Base-by-base conservation (phyloP, 2,888 invertebrate genomes). In the Caenorhabditis sp. region DNA sequence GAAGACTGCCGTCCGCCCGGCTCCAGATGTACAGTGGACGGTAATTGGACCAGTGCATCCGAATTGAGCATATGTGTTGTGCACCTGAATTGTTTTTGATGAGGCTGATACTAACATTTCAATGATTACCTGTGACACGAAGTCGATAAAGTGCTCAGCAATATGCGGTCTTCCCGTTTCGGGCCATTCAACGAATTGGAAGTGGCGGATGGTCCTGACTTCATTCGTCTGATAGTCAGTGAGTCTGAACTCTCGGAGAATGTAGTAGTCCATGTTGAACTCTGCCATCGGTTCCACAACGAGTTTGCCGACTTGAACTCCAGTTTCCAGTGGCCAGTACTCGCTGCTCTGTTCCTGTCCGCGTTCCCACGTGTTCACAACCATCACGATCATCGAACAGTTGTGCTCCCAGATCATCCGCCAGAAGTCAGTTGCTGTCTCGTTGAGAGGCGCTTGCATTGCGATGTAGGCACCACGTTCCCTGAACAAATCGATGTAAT, bases 321-420 rank as follows among this genome's bases (percentile, higher is more conserved):
- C 86, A 20, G 28, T 53, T 92, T 98, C 98, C 89, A 96, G 96
- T 0, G 99, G 99, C 99, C 99, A 99, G 93, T 99, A 99, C 92
- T 98, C 98, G 92, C 96, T 97, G 92, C 98, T 98, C 93, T 98
- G 98, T 93, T 99, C 99, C 96, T 97, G 92, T 62, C 76, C 74
- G 9, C 76, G 60, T 37, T 86, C 86, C 62, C 40, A 74, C 6
- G 70, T 70, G 35, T 78, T 80, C 18, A 76, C 80, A 11, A 99
- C 93, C 98, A 99, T 99, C 32, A 99, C 99, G 85, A 99, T 96
- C 92, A 99, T 98, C 50, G 97, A 98, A 1, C 98, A 98, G 92
- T 99, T 98, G 92, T 98, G 98, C 92, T 99, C 98, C 99, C 99
- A 99, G 53, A 99, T 94, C 98, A 98, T 98, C 81, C 98, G 94